Conservation (phyloP, 1,140 invertebrate species). For the Rhagoletis pomonella region DNA sequence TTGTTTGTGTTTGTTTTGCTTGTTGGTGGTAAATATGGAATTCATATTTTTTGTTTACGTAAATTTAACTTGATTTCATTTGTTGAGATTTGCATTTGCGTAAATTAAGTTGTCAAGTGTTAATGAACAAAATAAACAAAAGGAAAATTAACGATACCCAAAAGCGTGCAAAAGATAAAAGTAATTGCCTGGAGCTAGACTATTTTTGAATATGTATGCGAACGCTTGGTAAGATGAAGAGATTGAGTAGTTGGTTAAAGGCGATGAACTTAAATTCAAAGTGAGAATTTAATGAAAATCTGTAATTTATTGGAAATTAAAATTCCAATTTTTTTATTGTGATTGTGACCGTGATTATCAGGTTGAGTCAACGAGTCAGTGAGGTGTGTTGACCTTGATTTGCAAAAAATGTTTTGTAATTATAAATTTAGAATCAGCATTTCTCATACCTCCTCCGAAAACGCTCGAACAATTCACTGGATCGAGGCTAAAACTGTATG, state of each 20-base stretch:
- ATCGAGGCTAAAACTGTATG: too few species aligned
- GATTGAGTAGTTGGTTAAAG: background rate
- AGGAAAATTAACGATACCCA: background rate
- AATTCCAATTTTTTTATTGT: too few species aligned
- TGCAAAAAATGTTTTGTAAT: too few species aligned
- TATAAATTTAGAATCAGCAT: too few species aligned
- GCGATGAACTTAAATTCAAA: background rate
- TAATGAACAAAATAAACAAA: constrained; percentile 48
- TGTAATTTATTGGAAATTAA: too few species aligned
- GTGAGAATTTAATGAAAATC: background rate
- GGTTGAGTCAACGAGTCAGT: too few species aligned
- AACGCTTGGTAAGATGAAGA: too few species aligned
- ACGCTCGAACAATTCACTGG: too few species aligned
- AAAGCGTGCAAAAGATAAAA: background rate
- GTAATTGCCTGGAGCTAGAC: background rate
- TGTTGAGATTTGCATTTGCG: constrained; percentile 15
- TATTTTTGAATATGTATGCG: background rate
- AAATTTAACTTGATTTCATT: constrained; percentile 24
- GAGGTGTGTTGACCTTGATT: too few species aligned
- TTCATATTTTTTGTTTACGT: constrained; percentile 4
- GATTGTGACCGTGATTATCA: too few species aligned
- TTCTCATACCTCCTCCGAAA: too few species aligned
- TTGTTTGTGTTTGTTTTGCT: background rate
- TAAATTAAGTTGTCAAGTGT: constrained; percentile 44
- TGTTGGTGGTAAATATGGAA: background rate